phyloP scores from a whole-genome alignment of 2,113 vertebrate genomes.

The Saguinus midas region DNA sequence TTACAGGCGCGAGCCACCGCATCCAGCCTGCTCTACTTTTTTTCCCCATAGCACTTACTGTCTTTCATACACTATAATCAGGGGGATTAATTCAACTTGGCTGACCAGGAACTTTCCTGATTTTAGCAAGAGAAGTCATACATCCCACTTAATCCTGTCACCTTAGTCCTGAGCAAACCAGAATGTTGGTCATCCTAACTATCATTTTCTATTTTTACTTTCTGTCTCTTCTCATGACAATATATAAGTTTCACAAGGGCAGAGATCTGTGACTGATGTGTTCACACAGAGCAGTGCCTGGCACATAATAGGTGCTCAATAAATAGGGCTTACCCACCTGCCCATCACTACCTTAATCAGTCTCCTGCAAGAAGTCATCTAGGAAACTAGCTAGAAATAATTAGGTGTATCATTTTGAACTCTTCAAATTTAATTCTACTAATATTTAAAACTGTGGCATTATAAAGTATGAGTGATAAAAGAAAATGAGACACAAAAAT shows the following conservation, averaged over 20 bases:
- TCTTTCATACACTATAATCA: neutral
- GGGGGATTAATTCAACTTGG: neutral
- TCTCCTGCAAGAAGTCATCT: neutral
- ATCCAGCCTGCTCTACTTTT: too few species aligned
- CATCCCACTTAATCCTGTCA: neutral
- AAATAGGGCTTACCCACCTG: neutral
- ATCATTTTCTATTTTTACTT: conserved; percentile 6
- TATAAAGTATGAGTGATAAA: neutral
- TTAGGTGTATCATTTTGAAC: neutral
- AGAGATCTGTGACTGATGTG: neutral
- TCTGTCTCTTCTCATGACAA: neutral
- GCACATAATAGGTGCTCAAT: neutral
- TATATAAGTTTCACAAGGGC: neutral
- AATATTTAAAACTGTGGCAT: neutral
- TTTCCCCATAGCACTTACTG: neutral
- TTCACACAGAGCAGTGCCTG: neutral
- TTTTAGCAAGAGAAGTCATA: neutral
- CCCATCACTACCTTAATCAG: neutral
- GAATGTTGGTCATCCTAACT: neutral
- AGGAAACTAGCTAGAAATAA: neutral
- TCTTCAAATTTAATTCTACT: conserved; percentile 5
- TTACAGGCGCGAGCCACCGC: too few species aligned
- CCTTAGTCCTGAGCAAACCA: neutral
- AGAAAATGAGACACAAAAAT: neutral
- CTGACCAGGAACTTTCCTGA: neutral